These are phyloP conservation scores for Cotesia chilonis DNA, from an alignment of 1,140 invertebrate species.

Conservation along the genomic window DNA sequence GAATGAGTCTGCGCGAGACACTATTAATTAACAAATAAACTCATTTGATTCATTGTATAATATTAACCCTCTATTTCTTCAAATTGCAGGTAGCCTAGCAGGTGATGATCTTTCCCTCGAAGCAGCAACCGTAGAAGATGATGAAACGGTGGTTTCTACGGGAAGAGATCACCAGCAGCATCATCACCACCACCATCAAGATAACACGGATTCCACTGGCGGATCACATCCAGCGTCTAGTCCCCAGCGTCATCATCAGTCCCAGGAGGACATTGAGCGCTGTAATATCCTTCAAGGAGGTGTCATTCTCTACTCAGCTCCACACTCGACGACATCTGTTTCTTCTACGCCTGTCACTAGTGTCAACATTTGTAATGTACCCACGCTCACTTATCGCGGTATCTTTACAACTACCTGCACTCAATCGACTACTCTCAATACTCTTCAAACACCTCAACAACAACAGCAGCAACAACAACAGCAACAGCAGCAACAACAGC, in stretches of 20 bases:
- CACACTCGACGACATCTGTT: conserved; percentile 50
- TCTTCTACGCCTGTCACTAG: conserved; percentile 50
- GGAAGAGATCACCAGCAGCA: conserved; percentile 61
- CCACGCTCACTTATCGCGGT: conserved; percentile 70
- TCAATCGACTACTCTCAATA: conserved; percentile 66
- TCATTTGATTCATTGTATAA: no score
- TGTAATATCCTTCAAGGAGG: conserved; percentile 60
- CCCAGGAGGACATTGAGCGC: conserved; percentile 58
- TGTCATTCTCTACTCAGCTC: conserved; percentile 60
- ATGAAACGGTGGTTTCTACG: conserved; percentile 75
- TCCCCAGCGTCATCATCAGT: conserved; percentile 57
- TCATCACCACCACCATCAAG: conserved; percentile 55
- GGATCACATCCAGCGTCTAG: conserved; percentile 63
- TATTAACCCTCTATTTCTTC: conserved; percentile 10
- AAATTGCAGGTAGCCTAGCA: conserved; percentile 76
- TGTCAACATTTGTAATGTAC: conserved; percentile 69
- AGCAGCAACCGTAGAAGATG: conserved; percentile 72
- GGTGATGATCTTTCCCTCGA: conserved; percentile 79
- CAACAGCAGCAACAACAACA: conserved; percentile 46
- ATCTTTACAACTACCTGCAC: conserved; percentile 74
- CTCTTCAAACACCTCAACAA: conserved; percentile 50
- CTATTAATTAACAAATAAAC: conserved; percentile 3
- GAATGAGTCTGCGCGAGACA: conserved; percentile 7
- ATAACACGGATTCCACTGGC: conserved; percentile 59
- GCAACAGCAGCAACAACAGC: conserved; percentile 48